These are phyloP conservation scores for Fragum whitleyi DNA, from an alignment of 2,888 invertebrate genomes.

Conservation along the genomic window DNA sequence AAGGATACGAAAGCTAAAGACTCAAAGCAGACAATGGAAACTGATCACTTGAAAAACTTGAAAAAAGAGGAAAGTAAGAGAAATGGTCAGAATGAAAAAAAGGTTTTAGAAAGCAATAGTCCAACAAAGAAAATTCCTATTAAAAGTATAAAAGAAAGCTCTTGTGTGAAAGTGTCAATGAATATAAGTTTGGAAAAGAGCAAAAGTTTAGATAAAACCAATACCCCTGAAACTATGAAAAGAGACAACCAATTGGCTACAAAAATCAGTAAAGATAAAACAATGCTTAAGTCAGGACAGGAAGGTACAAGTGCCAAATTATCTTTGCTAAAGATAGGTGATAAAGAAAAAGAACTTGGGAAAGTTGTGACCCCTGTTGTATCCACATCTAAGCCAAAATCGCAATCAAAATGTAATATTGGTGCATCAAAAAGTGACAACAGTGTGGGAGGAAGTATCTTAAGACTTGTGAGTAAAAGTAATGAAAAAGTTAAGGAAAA, in stretches of 20 bases:
- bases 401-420: neutral
- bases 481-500: conserved; percentile 12
- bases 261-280: no score
- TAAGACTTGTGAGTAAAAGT: conserved; percentile 15
- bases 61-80: neutral
- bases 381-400: neutral
- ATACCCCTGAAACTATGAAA: no score
- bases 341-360: neutral
- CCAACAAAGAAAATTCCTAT: no score
- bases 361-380: neutral
- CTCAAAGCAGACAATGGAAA: neutral
- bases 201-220: no score
- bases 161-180: no score
- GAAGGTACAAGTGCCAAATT: no score
- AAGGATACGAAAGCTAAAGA: no score
- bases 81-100: neutral
- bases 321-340: no score
- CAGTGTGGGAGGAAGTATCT: conserved; percentile 11
- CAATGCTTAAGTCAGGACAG: no score
- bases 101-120: neutral
- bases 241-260: no score
- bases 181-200: no score
- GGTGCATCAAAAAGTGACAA: conserved; percentile 13
- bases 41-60: neutral
- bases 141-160: no score